phyloP scores from a whole-genome alignment of 2,888 invertebrate genomes.

The Bellardia bayeri region DNA sequence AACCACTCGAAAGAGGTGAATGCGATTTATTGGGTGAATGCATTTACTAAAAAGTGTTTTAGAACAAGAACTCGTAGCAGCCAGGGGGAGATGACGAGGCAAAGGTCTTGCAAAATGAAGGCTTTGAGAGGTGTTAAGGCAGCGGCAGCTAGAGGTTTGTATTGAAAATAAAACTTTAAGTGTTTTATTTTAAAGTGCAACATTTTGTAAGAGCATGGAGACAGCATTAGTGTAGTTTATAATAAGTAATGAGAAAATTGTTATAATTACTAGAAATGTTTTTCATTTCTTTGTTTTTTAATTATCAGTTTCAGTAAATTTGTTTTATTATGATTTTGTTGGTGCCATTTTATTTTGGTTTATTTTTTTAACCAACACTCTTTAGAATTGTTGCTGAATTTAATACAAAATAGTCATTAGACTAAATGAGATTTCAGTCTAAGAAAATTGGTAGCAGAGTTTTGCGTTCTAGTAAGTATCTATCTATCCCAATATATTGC shows the following conservation, averaged over 20 bases:
- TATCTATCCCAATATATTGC: background rate
- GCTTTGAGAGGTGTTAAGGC: background rate
- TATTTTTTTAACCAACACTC: background rate
- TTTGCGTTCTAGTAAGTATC: background rate
- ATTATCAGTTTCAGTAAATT: background rate
- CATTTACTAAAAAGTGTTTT: conserved; percentile 80
- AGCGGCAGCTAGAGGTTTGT: background rate
- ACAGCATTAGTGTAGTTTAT: conserved; percentile 37
- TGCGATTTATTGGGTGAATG: conserved; percentile 84
- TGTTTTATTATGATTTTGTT: background rate
- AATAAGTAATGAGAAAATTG: conserved; percentile 37
- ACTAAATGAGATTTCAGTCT: background rate
- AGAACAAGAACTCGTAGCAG: background rate
- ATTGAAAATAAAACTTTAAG: conserved; percentile 32
- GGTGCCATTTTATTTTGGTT: background rate
- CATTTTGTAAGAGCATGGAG: background rate
- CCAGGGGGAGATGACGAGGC: background rate
- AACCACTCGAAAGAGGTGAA: conserved; percentile 83
- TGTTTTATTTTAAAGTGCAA: conserved; percentile 43
- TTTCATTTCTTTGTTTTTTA: conserved; percentile 20
- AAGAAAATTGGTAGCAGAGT: conserved; percentile 22
- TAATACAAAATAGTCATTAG: background rate
- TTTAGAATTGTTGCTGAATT: conserved; percentile 8
- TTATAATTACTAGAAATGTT: conserved; percentile 49
- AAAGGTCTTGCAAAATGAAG: background rate